Percentiles rank a stretch among this genome's conserved stretches.
These are phyloP conservation scores for Zaprionus taronus DNA, from an alignment of 1,140 invertebrate species.

Conservation along the genomic window DNA sequence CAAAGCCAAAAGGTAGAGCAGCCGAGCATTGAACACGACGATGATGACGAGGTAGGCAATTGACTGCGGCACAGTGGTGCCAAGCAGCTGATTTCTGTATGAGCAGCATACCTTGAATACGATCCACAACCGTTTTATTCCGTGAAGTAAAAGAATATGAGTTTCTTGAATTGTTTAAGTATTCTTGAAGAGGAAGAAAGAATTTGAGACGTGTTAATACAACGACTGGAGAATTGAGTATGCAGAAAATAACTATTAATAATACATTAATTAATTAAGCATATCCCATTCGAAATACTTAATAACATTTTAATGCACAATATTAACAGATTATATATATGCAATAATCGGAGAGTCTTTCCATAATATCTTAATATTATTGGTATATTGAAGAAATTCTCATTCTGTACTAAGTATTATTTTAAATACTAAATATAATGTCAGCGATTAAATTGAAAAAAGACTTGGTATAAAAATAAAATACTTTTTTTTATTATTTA, in stretches of 20 bases:
- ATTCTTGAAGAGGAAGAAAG: neutral
- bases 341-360: no score
- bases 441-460: no score
- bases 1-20: slow-evolving; percentile 59
- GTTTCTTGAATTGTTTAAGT: neutral
- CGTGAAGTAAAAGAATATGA: neutral
- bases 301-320: no score
- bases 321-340: no score
- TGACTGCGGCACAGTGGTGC: slow-evolving; percentile 47
- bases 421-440: no score
- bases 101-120: neutral
- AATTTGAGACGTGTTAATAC: neutral
- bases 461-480: no score
- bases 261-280: neutral
- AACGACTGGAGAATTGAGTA: no score
- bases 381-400: no score
- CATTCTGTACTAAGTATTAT: no score
- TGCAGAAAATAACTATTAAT: neutral
- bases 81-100: neutral
- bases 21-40: neutral
- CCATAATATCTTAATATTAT: neutral
- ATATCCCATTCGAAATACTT: neutral
- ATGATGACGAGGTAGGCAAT: slow-evolving; percentile 9
- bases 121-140: neutral
- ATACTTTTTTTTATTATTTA: no score